These are phyloP conservation scores for Acyrthosiphon pisum DNA, from an alignment of 1,140 invertebrate species.

Conservation along the genomic window DNA sequence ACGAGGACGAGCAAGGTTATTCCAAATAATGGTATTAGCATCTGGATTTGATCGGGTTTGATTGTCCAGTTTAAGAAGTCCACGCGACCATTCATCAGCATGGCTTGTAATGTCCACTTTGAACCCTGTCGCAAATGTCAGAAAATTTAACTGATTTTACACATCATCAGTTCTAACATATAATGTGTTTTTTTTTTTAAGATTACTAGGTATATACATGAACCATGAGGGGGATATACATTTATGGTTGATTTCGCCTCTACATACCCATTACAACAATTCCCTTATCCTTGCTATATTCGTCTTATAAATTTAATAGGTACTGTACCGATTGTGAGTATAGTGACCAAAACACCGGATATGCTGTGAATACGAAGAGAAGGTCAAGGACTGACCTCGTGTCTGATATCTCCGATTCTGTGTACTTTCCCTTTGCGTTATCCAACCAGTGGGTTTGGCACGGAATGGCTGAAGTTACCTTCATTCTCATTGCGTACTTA, in stretches of 20 bases:
- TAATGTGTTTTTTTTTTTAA: too few species aligned
- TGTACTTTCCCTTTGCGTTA: slow-evolving; percentile 75
- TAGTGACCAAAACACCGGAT: slow-evolving; percentile 89
- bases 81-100: slow-evolving; percentile 73
- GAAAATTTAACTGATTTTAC: too few species aligned
- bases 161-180: too few species aligned
- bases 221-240: too few species aligned
- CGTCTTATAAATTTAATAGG: too few species aligned
- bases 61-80: slow-evolving; percentile 66
- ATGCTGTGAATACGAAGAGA: slow-evolving; percentile 77
- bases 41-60: slow-evolving; percentile 82
- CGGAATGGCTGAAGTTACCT: neutral
- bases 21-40: slow-evolving; percentile 80
- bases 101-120: slow-evolving; percentile 71
- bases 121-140: slow-evolving; percentile 62
- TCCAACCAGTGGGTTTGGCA: slow-evolving; percentile 77
- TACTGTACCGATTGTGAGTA: slow-evolving; percentile 76
- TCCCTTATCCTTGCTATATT: too few species aligned
- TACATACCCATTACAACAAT: too few species aligned
- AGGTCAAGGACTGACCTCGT: slow-evolving; percentile 76
- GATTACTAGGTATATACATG: too few species aligned
- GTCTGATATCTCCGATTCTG: slow-evolving; percentile 74
- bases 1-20: slow-evolving; percentile 80
- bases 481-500: slow-evolving; percentile 35
- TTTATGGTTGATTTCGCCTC: too few species aligned